phyloP scores from a whole-genome alignment of 2,888 invertebrate species.

The Andrena chrysosceles region DNA sequence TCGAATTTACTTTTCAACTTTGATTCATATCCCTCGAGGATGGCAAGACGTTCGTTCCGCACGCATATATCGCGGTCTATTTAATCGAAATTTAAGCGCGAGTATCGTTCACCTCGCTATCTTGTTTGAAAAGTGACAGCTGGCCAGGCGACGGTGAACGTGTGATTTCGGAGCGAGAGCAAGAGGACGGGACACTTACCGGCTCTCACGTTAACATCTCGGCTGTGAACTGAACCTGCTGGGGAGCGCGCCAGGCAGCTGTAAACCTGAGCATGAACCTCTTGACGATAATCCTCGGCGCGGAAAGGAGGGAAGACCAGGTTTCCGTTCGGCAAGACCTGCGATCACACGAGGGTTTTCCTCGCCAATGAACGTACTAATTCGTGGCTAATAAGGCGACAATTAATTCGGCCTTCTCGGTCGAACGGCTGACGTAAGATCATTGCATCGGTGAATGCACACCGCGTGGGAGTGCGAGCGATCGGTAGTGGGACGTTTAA shows the following conservation, averaged over 20 bases:
- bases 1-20: too few relatives aligned
- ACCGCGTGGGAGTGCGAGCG: slow-evolving; percentile 36
- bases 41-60: slow-evolving; percentile 13
- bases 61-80: not conserved
- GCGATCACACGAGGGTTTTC: slow-evolving; percentile 40
- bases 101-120: not conserved
- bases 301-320: slow-evolving; percentile 97
- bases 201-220: slow-evolving; percentile 97
- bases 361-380: slow-evolving; percentile 2
- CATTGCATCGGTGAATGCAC: slow-evolving; percentile 25
- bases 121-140: slow-evolving; percentile 39
- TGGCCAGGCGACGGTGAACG: slow-evolving; percentile 54
- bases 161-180: slow-evolving; percentile 30
- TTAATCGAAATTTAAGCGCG: not conserved
- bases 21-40: not conserved
- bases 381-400: slow-evolving; percentile 21
- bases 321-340: slow-evolving; percentile 96
- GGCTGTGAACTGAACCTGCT: slow-evolving; percentile 95
- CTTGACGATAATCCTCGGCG: slow-evolving; percentile 96
- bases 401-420: slow-evolving; percentile 49
- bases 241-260: slow-evolving; percentile 96
- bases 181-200: slow-evolving; percentile 88
- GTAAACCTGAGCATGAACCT: slow-evolving; percentile 97
- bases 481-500: slow-evolving; percentile 10
- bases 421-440: slow-evolving; percentile 42